Conservation (phyloP, 1,140 invertebrate genomes). For the Aleiodes sp. region DNA sequence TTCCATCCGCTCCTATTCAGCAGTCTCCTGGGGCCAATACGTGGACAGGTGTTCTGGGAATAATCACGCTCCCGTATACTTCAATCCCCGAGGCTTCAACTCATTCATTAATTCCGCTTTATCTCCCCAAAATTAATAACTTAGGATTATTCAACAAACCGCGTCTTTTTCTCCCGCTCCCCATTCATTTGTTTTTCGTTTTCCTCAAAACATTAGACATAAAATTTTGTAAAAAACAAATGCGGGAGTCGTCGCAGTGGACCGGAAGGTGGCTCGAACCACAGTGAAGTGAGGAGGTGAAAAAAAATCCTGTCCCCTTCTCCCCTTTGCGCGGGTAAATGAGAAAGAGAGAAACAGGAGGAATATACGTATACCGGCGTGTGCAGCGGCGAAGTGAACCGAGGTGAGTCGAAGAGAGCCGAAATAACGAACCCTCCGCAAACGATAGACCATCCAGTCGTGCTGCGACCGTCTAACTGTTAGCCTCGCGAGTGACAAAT, state of each 20-base stretch:
- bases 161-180: neutral
- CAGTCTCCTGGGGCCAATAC: neutral
- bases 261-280: slow-evolving; percentile 12
- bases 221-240: neutral
- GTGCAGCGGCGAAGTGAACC: slow-evolving; percentile 37
- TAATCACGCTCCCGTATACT: neutral
- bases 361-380: slow-evolving; percentile 19
- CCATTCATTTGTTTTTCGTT: neutral
- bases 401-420: slow-evolving; percentile 41
- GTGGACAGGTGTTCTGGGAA: slow-evolving; percentile 4
- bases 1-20: neutral
- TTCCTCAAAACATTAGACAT: neutral
- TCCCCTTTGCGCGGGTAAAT: neutral
- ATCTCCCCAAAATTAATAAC: neutral
- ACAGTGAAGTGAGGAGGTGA: neutral
- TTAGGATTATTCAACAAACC: neutral
- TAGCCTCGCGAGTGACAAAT: slow-evolving; percentile 41
- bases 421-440: slow-evolving; percentile 52
- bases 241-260: slow-evolving; percentile 17
- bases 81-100: neutral
- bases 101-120: neutral
- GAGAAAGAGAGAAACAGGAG: neutral
- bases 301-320: neutral
- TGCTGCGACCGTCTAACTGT: slow-evolving; percentile 52
- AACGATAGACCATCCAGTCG: slow-evolving; percentile 53